phyloP scores from a whole-genome alignment of 2,888 invertebrate species.

The Ochropleura leucogaster region DNA sequence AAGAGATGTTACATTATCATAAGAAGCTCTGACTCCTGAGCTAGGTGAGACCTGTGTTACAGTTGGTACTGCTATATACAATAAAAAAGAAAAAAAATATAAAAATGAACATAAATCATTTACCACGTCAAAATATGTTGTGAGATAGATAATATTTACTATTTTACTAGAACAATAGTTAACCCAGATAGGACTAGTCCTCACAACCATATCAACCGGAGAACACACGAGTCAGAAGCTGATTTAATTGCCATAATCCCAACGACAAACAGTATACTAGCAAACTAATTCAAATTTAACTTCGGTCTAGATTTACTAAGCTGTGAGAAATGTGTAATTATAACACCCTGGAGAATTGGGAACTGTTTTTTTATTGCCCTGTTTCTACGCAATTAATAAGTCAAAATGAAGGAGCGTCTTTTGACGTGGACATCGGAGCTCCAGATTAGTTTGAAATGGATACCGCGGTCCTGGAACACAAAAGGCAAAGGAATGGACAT shows the following conservation, averaged over 20 bases:
- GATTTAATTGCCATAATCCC: constrained; percentile 9
- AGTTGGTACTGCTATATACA: no score
- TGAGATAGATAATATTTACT: neutral
- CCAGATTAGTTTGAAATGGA: no score
- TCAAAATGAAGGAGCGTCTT: neutral
- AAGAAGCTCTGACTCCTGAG: no score
- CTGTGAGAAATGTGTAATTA: neutral
- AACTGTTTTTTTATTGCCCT: neutral
- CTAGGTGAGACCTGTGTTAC: no score
- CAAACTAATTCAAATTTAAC: neutral
- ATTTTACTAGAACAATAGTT: neutral
- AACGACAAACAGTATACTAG: neutral
- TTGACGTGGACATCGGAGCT: neutral
- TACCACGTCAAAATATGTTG: no score
- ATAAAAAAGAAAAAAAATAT: no score
- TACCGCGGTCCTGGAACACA: no score
- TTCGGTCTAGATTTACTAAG: constrained; percentile 5
- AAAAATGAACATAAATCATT: no score
- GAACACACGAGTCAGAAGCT: neutral
- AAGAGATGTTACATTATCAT: no score
- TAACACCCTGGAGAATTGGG: constrained; percentile 4
- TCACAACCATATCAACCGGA: constrained; percentile 2
- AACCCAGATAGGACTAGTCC: neutral
- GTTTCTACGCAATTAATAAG: neutral
- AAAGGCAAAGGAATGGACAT: no score